Base-by-base conservation (phyloP, 2,888 invertebrate genomes). In the Galerucella calmariensis region DNA sequence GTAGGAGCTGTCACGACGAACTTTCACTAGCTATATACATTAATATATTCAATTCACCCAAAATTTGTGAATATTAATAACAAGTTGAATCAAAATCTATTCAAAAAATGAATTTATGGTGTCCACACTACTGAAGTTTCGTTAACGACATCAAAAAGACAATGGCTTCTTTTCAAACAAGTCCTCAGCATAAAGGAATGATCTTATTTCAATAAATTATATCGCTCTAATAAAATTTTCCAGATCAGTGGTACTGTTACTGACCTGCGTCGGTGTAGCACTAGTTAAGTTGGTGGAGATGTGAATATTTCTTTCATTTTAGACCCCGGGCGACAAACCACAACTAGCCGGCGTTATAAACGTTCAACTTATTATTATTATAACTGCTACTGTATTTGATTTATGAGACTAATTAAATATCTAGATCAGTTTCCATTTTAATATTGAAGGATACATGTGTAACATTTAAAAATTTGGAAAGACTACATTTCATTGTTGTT, bases 321-420 rank as follows among this genome's bases (percentile, higher is more conserved):
- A 66, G 74, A 79, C 82, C 82, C 74, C 75, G 76, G 81, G 82
- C 82, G 82, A 82, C 81, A 81, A 80, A 79, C 77, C 80, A 73
- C 76, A 79, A 75, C 77, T 66, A 74, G 79, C 75, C 75, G 77
- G 61, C 73, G 72, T 78, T 81, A 80, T 80, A 79, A 80, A 81
- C 78, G 79, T 80, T 76, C 72, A 77, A 70, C 73, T 80, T 80
- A 81, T 79, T 79, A 81, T 79, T 79, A 79, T 78, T 77, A 75
- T 73, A 78, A 78, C 77, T 73, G 82, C 82, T 82, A 81, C 81
- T 72, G 82, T 78, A 76, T 80, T 81, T 79, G 79, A 80, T 81
- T 82, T 80, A 82, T 81, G 76, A 75, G 75, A 77, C 76, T 78
- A 78, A 81, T 79, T 80, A 81, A 77, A 77, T 20, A 65, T 65